A percentile compares a stretch with the other conserved stretches of the same genome.
phyloP scores from a whole-genome alignment of 2,888 invertebrate genomes.

The Spilarctia lutea region DNA sequence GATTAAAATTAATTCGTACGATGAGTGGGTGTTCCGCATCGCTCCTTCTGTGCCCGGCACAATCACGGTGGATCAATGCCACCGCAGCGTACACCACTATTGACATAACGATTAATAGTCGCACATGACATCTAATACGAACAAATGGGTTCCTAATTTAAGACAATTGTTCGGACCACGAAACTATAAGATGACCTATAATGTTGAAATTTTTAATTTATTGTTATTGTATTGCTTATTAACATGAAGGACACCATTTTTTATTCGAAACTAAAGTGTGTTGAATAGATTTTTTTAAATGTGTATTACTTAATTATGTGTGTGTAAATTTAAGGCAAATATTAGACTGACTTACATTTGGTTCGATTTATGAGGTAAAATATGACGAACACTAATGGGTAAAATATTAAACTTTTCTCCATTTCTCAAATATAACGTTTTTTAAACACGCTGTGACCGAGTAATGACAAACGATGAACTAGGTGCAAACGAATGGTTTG shows the following conservation, averaged over 20 bases:
- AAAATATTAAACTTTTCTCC: constrained; percentile 29
- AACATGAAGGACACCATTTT: constrained; percentile 25
- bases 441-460: constrained; percentile 24
- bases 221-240: constrained; percentile 26
- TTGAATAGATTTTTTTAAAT: background rate
- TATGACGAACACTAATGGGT: constrained; percentile 18
- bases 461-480: constrained; percentile 34
- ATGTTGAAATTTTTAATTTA: constrained; percentile 59
- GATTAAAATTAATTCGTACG: constrained; percentile 54
- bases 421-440: constrained; percentile 29
- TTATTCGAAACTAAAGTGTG: background rate
- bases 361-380: constrained; percentile 28
- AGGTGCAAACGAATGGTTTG: constrained; percentile 30
- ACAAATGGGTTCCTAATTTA: constrained; percentile 80
- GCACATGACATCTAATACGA: constrained; percentile 66
- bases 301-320: background rate
- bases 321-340: background rate
- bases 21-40: constrained; percentile 52
- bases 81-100: constrained; percentile 47
- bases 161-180: constrained; percentile 70
- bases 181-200: constrained; percentile 57
- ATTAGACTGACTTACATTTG: constrained; percentile 44
- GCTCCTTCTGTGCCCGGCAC: constrained; percentile 37
- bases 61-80: constrained; percentile 53
- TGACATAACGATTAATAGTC: constrained; percentile 67